Evolutionary conservation across 2,113 vertebrate genomes (phyloP).

Genomic region (Recurvirostra avosetta): DNA sequence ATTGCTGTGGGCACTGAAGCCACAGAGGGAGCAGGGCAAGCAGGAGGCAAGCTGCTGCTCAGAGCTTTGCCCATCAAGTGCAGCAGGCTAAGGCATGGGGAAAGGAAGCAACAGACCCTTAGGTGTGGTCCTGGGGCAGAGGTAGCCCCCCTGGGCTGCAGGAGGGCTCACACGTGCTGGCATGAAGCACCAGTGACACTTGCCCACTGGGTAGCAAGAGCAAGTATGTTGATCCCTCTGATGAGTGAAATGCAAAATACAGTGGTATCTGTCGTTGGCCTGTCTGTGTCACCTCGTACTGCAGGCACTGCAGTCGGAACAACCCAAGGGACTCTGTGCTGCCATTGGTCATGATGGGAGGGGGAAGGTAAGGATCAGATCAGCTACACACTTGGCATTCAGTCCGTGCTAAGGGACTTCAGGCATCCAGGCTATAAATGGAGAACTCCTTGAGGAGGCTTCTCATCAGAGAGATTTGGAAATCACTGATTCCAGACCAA

Average conservation of each 20-base stretch:
- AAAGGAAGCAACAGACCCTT: neutral
- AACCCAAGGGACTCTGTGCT: neutral
- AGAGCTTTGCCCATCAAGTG: neutral
- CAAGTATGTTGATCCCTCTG: neutral
- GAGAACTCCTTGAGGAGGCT: neutral
- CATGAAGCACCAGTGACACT: neutral
- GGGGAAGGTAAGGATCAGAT: neutral
- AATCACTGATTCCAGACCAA: constrained; percentile 4
- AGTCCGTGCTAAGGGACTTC: neutral
- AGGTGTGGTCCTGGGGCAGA: neutral
- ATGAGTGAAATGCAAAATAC: neutral
- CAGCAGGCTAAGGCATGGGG: neutral
- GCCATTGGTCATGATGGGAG: neutral
- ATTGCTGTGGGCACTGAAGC: neutral
- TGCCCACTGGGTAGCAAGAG: neutral
- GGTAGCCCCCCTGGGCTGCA: neutral
- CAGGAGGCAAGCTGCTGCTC: neutral
- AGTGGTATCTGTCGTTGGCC: neutral
- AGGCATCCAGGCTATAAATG: neutral
- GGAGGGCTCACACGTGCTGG: neutral
- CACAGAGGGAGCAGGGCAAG: neutral
- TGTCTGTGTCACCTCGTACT: neutral
- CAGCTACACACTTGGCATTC: neutral
- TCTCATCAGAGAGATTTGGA: neutral
- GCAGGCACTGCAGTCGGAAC: neutral